Conservation (phyloP, 2,797 vertebrate species). For the Myripristis murdjan region DNA sequence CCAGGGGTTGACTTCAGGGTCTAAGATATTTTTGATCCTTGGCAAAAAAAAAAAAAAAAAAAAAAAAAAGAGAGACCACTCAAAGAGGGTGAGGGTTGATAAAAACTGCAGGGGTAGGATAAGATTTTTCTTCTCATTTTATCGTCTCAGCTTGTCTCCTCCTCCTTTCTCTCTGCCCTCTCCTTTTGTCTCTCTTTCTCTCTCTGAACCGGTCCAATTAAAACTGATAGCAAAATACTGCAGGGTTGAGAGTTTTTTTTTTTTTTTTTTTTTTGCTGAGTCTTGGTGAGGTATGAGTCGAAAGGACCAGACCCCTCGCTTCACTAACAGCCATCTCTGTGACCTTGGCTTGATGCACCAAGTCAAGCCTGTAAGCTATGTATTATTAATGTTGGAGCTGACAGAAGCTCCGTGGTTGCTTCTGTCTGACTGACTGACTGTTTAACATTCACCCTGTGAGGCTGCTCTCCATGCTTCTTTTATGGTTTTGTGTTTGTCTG, state of each 20-base stretch:
- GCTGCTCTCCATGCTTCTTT: background rate
- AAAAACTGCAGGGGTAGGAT: too few relatives aligned
- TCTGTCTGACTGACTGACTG: conserved; percentile 16
- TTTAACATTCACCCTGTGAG: background rate
- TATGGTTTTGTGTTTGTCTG: background rate
- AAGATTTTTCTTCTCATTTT: too few relatives aligned
- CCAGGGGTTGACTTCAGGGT: background rate
- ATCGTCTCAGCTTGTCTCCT: too few relatives aligned
- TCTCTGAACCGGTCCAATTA: conserved; percentile 46
- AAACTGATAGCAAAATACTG: conserved; percentile 39
- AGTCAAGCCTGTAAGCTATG: conserved; percentile 16
- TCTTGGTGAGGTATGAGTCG: conserved; percentile 31
- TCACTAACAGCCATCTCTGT: conserved; percentile 32
- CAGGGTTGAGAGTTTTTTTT: conserved; percentile 39
- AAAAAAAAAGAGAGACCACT: too few relatives aligned
- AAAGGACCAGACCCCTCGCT: conserved; percentile 33
- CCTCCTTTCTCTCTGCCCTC: background rate
- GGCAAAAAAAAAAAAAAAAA: too few relatives aligned
- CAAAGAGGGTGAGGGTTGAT: too few relatives aligned
- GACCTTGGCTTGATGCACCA: conserved; percentile 51
- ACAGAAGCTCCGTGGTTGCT: conserved; percentile 35
- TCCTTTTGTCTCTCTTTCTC: background rate
- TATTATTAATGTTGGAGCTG: conserved; percentile 49
- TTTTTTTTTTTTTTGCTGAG: conserved; percentile 62
- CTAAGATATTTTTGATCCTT: too few relatives aligned